A percentile compares a stretch with the other conserved stretches of the same genome.
phyloP scores from a whole-genome alignment of 2,888 invertebrate genomes.

The Zaprionus lineosus region DNA sequence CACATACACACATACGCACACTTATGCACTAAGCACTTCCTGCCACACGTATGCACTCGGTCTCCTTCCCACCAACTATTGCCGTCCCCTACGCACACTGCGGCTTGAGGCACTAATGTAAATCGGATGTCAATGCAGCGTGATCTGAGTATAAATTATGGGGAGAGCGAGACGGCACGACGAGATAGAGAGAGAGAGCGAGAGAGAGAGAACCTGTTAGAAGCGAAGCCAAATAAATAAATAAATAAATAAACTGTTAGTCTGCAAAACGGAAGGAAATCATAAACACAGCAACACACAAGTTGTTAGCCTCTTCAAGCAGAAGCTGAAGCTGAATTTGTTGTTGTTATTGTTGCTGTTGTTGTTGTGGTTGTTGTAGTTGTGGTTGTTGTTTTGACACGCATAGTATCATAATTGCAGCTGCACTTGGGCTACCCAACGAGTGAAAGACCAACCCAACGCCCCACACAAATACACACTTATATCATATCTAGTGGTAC shows the following conservation, averaged over 20 bases:
- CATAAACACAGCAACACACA: slow-evolving; percentile 74
- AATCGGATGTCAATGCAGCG: slow-evolving; percentile 81
- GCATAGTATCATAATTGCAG: slow-evolving; percentile 75
- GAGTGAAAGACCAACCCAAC: slow-evolving; percentile 34
- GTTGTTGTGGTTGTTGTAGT: slow-evolving; percentile 22
- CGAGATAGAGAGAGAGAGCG: neutral
- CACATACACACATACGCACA: too few relatives aligned
- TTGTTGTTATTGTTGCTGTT: slow-evolving; percentile 37
- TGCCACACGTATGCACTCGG: slow-evolving; percentile 44
- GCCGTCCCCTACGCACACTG: neutral
- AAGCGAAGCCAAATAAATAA: slow-evolving; percentile 62
- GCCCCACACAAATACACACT: slow-evolving; percentile 27
- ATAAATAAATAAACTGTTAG: slow-evolving; percentile 78
- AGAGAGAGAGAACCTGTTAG: slow-evolving; percentile 67
- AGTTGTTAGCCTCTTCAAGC: slow-evolving; percentile 25
- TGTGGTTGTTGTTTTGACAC: slow-evolving; percentile 69
- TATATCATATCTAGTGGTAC: too few relatives aligned
- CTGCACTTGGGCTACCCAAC: slow-evolving; percentile 42
- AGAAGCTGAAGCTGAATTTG: slow-evolving; percentile 39
- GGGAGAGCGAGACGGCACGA: slow-evolving; percentile 6
- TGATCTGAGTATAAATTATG: slow-evolving; percentile 80
- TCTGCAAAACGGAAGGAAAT: slow-evolving; percentile 80
- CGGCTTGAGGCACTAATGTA: slow-evolving; percentile 75
- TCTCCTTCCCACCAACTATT: slow-evolving; percentile 4
- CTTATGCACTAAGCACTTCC: slow-evolving; percentile 52